These are phyloP conservation scores for Diogma glabrata DNA, from an alignment of 2,888 invertebrate genomes.

Conservation along the genomic window DNA sequence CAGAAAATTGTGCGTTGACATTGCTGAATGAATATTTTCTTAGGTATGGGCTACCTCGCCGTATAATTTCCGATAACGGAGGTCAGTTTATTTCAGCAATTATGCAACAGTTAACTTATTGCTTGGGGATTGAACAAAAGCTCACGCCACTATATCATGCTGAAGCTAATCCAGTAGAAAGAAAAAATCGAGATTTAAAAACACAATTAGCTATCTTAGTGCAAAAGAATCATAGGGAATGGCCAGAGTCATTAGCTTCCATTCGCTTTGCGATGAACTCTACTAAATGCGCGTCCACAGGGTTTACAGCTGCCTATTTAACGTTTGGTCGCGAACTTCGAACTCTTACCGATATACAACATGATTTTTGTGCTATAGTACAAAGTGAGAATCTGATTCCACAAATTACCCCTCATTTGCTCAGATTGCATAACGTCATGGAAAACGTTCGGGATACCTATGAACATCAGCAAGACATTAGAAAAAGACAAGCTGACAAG, in stretches of 20 bases:
- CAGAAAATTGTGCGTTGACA: too few relatives aligned
- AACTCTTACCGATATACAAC: slow-evolving; percentile 24
- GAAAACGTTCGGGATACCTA: not conserved
- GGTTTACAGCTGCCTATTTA: slow-evolving; percentile 24
- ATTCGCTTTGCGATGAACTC: too few relatives aligned
- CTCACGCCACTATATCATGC: slow-evolving; percentile 25
- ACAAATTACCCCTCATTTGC: slow-evolving; percentile 14
- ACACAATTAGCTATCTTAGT: slow-evolving; percentile 26
- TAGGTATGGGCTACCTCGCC: slow-evolving; percentile 26
- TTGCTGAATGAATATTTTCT: slow-evolving; percentile 21
- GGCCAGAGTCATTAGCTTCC: too few relatives aligned
- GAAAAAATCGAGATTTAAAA: slow-evolving; percentile 24
- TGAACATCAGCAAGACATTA: not conserved
- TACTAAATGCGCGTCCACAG: too few relatives aligned
- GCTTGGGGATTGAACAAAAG: slow-evolving; percentile 11
- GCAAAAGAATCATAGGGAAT: too few relatives aligned
- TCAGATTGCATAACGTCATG: not conserved
- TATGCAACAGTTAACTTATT: not conserved
- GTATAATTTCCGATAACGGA: slow-evolving; percentile 29
- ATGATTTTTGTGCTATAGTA: slow-evolving; percentile 23
- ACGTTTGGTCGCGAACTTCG: slow-evolving; percentile 29
- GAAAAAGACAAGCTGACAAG: not conserved
- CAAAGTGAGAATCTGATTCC: slow-evolving; percentile 21
- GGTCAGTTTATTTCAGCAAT: slow-evolving; percentile 24
- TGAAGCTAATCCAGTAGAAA: slow-evolving; percentile 26